Evolutionary conservation across 2,113 vertebrate genomes (phyloP).

Genomic region (Ciconia maguari): DNA sequence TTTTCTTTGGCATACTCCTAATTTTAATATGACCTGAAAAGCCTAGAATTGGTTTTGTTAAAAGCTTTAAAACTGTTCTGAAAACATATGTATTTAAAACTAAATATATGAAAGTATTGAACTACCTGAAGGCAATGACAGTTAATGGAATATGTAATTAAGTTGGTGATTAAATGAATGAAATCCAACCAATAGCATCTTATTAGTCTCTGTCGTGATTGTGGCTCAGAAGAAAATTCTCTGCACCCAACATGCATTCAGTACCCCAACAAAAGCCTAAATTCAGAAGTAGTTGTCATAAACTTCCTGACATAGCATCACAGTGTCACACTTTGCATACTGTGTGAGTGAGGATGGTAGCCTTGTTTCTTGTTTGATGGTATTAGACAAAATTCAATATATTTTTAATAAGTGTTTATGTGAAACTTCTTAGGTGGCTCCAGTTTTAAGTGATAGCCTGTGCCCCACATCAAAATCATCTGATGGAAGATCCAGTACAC

Average conservation of each 20-base stretch:
- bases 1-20: background rate
- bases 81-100: background rate
- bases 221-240: background rate
- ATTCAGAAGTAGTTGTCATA: background rate
- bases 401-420: background rate
- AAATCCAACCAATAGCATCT: background rate
- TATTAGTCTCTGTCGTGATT: background rate
- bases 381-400: background rate
- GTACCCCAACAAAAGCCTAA: background rate
- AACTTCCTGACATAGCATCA: background rate
- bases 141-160: background rate
- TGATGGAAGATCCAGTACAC: conserved; percentile 41
- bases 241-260: background rate
- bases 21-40: background rate
- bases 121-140: background rate
- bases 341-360: background rate
- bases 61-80: background rate
- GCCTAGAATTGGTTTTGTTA: background rate
- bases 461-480: conserved; percentile 61
- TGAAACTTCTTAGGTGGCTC: conserved; percentile 49
- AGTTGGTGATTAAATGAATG: background rate
- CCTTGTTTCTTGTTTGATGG: background rate
- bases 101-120: background rate
- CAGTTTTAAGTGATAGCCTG: conserved; percentile 36
- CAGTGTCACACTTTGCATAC: background rate